Evolutionary conservation across 2,113 vertebrate species (phyloP).

Genomic region (Brachypteracias leptosomus): DNA sequence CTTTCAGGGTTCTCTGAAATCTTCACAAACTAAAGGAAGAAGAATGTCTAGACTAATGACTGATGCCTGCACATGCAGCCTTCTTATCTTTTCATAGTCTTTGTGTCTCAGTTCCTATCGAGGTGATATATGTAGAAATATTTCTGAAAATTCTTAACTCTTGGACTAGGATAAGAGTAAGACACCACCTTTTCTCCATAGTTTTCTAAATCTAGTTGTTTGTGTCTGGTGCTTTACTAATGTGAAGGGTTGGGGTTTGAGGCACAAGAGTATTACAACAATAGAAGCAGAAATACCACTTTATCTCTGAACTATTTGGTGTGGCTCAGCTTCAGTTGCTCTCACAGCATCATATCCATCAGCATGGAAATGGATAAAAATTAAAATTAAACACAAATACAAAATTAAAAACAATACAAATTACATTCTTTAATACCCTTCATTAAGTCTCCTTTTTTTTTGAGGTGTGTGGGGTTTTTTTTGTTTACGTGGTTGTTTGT

Average conservation of each 20-base stretch:
- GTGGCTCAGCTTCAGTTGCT: not conserved
- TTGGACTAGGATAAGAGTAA: not conserved
- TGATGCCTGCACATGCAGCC: not conserved
- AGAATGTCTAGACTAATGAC: not conserved
- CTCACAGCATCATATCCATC: not conserved
- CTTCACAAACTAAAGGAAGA: not conserved
- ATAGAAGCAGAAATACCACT: not conserved
- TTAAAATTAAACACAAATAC: not conserved
- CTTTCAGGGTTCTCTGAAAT: not conserved
- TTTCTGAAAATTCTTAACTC: not conserved
- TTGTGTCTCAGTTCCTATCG: not conserved
- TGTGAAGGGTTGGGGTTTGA: not conserved
- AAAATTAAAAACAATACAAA: not conserved
- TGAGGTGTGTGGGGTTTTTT: not conserved
- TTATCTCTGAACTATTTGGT: not conserved
- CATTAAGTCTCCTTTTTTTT: not conserved
- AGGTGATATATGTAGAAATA: not conserved
- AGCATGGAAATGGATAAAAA: not conserved
- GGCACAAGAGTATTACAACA: not conserved
- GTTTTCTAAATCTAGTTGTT: not conserved
- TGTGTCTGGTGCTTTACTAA: not conserved
- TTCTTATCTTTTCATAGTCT: not conserved
- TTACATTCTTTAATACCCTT: not conserved
- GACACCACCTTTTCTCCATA: not conserved
- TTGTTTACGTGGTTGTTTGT: not conserved